Evolutionary conservation across 2,113 vertebrate species (phyloP), one percentile per base, ranked within the genome.

Genomic region (Pomatostomus ruficeps): DNA sequence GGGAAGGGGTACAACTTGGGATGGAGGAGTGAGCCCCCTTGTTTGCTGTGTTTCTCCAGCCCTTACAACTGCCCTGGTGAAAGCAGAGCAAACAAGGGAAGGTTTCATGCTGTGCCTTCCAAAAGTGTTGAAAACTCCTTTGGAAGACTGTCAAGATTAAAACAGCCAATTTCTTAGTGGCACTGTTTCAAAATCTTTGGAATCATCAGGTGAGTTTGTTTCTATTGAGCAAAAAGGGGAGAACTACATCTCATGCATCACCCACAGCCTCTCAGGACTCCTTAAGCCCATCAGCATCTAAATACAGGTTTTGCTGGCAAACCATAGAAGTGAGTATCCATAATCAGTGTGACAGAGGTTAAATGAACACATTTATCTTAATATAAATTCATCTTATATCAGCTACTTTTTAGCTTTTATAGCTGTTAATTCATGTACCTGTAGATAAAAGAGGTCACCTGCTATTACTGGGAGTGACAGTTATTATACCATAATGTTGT

Each of bases 1-100:
- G 52, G n/a, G 17, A 67, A 14, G 6, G 9, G 38, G 2, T 54
- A 28, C 2, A 1, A 1, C 14, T 1, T 4, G 42, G 40, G 33
- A 61, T 1, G 2, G 29, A 75, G 28, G 52, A 51, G 12, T 1
- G 5, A 81, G 40, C 25, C 43, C 61, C 49, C 24, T 10, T 26
- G 0, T 54, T 63, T 7, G 26, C 12, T 28, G 38, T 21, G 51
- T 17, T 59, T 42, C 24, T 43, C 24, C 20, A 10, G 10, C 22
- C 20, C 46, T 84, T 67, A 31, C 22, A 31, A 36, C 13, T 22
- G n/a, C 38, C 24, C 59, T 51, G 10, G 7, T 1, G 3, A 62
- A 54, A 76, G 16, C 15, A 36, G 28, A 63, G 54, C 1, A 3
- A 72, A 22, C 18, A 33, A 23, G 31, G 35, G 28, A 59, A 79